phyloP scores from a whole-genome alignment of 2,797 vertebrate genomes.

The Lerista edwardsae region DNA sequence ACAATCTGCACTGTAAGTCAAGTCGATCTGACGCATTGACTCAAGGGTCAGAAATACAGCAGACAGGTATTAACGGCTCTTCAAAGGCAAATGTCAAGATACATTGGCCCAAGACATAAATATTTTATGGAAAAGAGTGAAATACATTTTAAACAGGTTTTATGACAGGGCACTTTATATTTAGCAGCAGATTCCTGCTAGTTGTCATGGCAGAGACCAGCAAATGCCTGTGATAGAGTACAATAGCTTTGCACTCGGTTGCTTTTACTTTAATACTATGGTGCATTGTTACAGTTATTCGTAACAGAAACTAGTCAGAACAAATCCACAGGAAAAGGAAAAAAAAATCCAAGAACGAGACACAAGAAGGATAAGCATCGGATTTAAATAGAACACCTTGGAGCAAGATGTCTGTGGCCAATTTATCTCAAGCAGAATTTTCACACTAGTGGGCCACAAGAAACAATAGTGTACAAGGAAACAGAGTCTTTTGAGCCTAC shows the following conservation, averaged over 20 bases:
- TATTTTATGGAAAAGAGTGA: constrained; percentile 3
- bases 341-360: neutral
- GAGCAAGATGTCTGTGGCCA: neutral
- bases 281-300: neutral
- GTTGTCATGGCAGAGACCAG: neutral
- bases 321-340: neutral
- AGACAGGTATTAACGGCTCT: constrained; percentile 5
- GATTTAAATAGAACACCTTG: neutral
- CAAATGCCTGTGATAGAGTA: neutral
- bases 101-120: constrained; percentile 12
- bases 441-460: neutral
- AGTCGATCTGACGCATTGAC: neutral
- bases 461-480: neutral
- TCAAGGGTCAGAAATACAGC: neutral
- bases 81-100: constrained; percentile 4
- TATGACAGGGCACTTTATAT: neutral
- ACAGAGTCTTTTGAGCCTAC: neutral
- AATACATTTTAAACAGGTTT: constrained; percentile 25
- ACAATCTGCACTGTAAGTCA: neutral
- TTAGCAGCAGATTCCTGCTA: neutral
- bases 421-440: neutral
- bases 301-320: neutral
- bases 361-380: neutral
- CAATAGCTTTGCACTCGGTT: neutral
- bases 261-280: neutral